phyloP scores from a whole-genome alignment of 2,888 invertebrate genomes.

The Cerastis rubricosa region DNA sequence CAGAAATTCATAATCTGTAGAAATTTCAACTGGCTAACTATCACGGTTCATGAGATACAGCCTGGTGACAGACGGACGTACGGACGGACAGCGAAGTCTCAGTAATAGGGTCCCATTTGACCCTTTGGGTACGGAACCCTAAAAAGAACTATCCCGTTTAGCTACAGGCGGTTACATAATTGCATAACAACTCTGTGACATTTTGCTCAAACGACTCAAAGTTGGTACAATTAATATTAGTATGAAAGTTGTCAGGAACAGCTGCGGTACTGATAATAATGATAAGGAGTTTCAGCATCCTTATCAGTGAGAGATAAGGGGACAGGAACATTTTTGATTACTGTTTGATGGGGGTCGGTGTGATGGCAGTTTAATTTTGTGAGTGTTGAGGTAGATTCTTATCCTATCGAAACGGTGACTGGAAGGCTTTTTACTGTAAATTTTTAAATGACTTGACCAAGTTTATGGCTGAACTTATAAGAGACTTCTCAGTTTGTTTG shows the following conservation, averaged over 20 bases:
- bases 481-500: too few relatives aligned
- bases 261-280: conserved; percentile 45
- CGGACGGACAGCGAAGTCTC: too few relatives aligned
- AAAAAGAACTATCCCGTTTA: conserved; percentile 12
- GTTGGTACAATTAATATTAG: conserved; percentile 49
- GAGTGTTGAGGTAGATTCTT: conserved; percentile 1
- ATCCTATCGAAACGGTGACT: neutral
- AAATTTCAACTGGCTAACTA: too few relatives aligned
- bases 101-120: too few relatives aligned
- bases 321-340: conserved; percentile 11
- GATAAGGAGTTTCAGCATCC: conserved; percentile 5
- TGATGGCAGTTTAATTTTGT: conserved; percentile 4
- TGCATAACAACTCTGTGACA: conserved; percentile 30
- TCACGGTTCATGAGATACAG: too few relatives aligned
- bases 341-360: conserved; percentile 19
- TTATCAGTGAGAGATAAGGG: conserved; percentile 44
- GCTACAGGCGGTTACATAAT: conserved; percentile 22
- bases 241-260: conserved; percentile 48
- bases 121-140: too few relatives aligned
- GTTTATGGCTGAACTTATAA: neutral
- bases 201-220: conserved; percentile 51
- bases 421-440: neutral
- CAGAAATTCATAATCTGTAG: too few relatives aligned
- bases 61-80: too few relatives aligned
- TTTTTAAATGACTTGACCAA: neutral